Conservation (phyloP, 2,797 vertebrate species). For the Pampus argenteus region DNA sequence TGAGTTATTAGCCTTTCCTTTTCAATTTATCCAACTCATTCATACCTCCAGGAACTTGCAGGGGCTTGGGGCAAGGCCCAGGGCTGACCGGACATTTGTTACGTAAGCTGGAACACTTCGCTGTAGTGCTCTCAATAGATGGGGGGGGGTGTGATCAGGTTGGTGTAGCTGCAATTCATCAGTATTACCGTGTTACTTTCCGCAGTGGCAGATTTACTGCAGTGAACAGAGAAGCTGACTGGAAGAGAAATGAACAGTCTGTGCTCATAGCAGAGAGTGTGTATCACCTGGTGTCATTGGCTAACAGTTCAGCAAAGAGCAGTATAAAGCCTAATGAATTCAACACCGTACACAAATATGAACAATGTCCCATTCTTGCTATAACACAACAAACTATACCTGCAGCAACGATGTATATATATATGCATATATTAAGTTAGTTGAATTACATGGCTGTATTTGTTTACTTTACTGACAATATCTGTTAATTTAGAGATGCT, state of each 20-base stretch:
- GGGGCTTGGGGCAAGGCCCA: slow-evolving; percentile 38
- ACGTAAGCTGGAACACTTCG: slow-evolving; percentile 52
- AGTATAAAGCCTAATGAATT: slow-evolving; percentile 55
- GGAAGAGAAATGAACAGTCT: slow-evolving; percentile 73
- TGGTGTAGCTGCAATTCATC: slow-evolving; percentile 74
- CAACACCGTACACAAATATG: slow-evolving; percentile 17
- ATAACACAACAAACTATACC: slow-evolving; percentile 5
- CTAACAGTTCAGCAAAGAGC: slow-evolving; percentile 38
- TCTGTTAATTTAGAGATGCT: not conserved
- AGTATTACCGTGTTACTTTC: slow-evolving; percentile 70
- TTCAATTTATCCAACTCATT: slow-evolving; percentile 62
- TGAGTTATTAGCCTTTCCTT: slow-evolving; percentile 72
- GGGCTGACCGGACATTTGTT: slow-evolving; percentile 69
- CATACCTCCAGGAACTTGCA: slow-evolving; percentile 23
- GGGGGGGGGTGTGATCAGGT: slow-evolving; percentile 53
- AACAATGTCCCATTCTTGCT: slow-evolving; percentile 22
- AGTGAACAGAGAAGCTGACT: slow-evolving; percentile 61
- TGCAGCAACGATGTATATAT: not conserved
- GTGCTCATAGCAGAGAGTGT: slow-evolving; percentile 58
- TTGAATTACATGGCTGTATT: slow-evolving; percentile 1
- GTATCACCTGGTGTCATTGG: slow-evolving; percentile 61
- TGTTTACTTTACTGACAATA: not conserved
- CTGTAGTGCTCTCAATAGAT: slow-evolving; percentile 51
- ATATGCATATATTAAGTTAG: not conserved
- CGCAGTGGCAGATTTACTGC: slow-evolving; percentile 74